Base-by-base conservation (phyloP, 2,113 vertebrate species). In the Rutilus rutilus region DNA sequence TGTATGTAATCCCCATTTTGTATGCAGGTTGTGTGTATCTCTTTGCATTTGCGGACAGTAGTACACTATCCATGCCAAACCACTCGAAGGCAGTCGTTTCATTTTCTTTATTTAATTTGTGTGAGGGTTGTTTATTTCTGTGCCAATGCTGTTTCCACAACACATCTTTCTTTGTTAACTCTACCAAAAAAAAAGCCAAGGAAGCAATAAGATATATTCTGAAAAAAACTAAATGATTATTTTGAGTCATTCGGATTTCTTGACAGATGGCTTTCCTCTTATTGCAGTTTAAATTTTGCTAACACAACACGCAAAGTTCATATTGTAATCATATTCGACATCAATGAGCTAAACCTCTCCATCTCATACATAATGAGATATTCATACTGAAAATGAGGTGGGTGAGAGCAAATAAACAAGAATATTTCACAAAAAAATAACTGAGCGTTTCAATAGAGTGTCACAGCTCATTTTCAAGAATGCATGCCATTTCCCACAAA, bases 381-480 rank as follows among this genome's bases (percentile, higher is more conserved):
- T 36, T 25, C 33, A 33, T 73, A 45, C 42, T 65, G 65, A 39
- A 33, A 83, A 73, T 14, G 14, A 83, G 21, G 42, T 75, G 8
- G 59, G 27, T 45, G 27, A 52, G 69, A 74, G 42, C 76, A 88
- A 85, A 83, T 52, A 64, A 89, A 64, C 57, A 50, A 50, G 50
- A 39, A 84, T 85, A 85, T 88, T 85, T 54, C 84, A 88, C 42
- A 86, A 89, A 87, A 85, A 8, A 87, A 39, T 5, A 36, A 91
- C 91, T 91, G 91, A 90, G 90, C 90, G 90, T 94, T 92, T 77
- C 5, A 91, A 89, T 11, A 69, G 33, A 82, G 83, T 23, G 62
- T 77, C 60, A 85, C 69, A 82, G 89, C 88, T 91, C 87, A 90
- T 92, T 90, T 92, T 86, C 87, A 89, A 85, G 86, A 92, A 91